Conservation (phyloP, 2,797 vertebrate species). For the Eptatretus atami region DNA sequence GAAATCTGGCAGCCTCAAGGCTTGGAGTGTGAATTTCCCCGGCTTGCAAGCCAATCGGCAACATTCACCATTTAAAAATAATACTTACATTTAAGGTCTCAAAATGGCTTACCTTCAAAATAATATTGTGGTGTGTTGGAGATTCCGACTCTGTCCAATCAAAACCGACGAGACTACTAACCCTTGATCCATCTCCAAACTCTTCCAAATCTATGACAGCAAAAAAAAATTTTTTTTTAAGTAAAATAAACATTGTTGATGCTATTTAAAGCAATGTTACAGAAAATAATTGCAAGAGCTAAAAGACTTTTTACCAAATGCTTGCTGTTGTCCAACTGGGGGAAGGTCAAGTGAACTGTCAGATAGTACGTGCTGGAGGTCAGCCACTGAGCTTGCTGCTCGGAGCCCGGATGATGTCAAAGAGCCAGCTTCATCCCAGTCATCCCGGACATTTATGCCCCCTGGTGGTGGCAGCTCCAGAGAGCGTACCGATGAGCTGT, state of each 20-base stretch:
- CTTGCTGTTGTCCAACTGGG: conserved; percentile 72
- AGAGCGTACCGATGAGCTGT: conserved; percentile 26
- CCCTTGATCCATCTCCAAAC: conserved; percentile 18
- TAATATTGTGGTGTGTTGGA: conserved; percentile 13
- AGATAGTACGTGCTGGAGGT: conserved; percentile 96
- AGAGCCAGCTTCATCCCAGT: conserved; percentile 1
- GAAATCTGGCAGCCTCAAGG: no score
- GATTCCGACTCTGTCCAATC: conserved; percentile 66
- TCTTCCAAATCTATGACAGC: conserved; percentile 55
- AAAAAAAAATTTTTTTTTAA: conserved; percentile 75
- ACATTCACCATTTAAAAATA: no score
- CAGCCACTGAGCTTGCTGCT: conserved; percentile 11
- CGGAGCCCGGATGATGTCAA: background rate
- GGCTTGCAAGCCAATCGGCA: no score
- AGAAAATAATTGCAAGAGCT: conserved; percentile 35
- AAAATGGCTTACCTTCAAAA: no score
- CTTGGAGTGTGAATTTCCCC: no score
- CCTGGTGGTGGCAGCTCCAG: conserved; percentile 4
- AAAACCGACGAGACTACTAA: conserved; percentile 32
- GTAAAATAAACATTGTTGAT: conserved; percentile 8
- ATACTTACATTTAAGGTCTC: no score
- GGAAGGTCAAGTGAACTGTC: conserved; percentile 99
- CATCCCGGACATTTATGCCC: background rate
- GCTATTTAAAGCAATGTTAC: conserved; percentile 6
- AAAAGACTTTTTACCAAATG: conserved; percentile 44